Evolutionary conservation across 2,113 vertebrate species (phyloP).

Genomic region (Pterocles burchelli): DNA sequence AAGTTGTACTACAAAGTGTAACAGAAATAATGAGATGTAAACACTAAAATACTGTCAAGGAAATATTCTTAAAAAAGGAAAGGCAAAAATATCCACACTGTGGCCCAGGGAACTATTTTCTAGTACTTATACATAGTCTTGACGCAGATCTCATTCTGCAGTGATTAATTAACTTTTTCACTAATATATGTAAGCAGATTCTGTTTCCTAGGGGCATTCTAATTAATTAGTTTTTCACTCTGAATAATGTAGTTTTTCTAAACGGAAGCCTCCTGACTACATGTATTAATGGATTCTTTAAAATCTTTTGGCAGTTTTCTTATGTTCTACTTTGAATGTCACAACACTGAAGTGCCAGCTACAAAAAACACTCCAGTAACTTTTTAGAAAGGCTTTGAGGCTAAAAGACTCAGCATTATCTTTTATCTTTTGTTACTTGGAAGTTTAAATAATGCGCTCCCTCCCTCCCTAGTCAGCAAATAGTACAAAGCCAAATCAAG

Average conservation of each 20-base stretch:
- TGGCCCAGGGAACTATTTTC: background rate
- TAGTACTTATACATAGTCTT: slow-evolving; percentile 14
- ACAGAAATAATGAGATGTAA: background rate
- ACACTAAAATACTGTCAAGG: background rate
- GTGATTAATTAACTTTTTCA: slow-evolving; percentile 82
- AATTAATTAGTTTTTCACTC: slow-evolving; percentile 81
- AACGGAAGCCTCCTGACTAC: slow-evolving; percentile 71
- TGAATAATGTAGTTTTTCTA: slow-evolving; percentile 77
- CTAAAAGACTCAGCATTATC: slow-evolving; percentile 53
- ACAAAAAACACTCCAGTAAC: slow-evolving; percentile 48
- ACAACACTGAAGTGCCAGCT: slow-evolving; percentile 65
- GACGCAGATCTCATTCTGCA: slow-evolving; percentile 63
- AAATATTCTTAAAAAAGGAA: slow-evolving; percentile 5
- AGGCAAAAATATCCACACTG: background rate
- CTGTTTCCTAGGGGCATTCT: slow-evolving; percentile 73
- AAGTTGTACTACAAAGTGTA: background rate
- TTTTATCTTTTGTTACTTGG: slow-evolving; percentile 61
- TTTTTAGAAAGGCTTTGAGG: slow-evolving; percentile 58
- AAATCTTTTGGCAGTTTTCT: slow-evolving; percentile 73
- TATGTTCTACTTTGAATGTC: slow-evolving; percentile 66
- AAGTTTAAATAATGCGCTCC: slow-evolving; percentile 49
- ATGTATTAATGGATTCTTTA: slow-evolving; percentile 71
- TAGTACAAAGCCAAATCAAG: slow-evolving; percentile 59
- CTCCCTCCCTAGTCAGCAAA: slow-evolving; percentile 51
- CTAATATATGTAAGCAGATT: slow-evolving; percentile 74